Percentiles rank a stretch among this genome's conserved stretches.
These are phyloP conservation scores for Chironomus riparius DNA, from an alignment of 2,888 invertebrate genomes.

Conservation along the genomic window DNA sequence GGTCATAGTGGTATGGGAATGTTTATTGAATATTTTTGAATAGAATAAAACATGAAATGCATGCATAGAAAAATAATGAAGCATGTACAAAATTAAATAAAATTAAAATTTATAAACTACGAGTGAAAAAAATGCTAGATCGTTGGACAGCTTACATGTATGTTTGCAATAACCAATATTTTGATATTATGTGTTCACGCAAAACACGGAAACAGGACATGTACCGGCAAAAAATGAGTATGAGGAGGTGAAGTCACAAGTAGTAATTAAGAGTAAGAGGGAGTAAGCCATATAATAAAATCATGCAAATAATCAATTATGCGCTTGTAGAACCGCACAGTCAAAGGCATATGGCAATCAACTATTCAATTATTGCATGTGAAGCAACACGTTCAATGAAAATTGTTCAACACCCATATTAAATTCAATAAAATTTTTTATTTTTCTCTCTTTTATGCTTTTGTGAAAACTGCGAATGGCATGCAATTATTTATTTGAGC, in stretches of 20 bases:
- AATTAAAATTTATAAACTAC: no score
- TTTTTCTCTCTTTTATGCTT: not conserved
- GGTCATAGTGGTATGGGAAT: not conserved
- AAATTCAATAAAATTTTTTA: not conserved
- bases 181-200: no score
- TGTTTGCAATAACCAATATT: no score
- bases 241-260: not conserved
- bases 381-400: constrained; percentile 11
- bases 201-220: no score
- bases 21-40: not conserved
- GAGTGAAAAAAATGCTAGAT: no score
- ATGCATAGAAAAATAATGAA: no score
- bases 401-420: not conserved
- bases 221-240: not conserved
- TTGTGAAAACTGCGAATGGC: not conserved
- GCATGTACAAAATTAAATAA: no score
- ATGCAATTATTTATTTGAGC: not conserved
- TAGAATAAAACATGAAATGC: no score
- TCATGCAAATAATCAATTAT: constrained; percentile 15
- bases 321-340: constrained; percentile 8
- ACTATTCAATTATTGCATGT: not conserved
- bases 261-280: not conserved
- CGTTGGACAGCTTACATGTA: no score
- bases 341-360: constrained; percentile 8
- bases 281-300: not conserved